Conservation (phyloP, 2,797 vertebrate species). For the Acanthurus lineatus region DNA sequence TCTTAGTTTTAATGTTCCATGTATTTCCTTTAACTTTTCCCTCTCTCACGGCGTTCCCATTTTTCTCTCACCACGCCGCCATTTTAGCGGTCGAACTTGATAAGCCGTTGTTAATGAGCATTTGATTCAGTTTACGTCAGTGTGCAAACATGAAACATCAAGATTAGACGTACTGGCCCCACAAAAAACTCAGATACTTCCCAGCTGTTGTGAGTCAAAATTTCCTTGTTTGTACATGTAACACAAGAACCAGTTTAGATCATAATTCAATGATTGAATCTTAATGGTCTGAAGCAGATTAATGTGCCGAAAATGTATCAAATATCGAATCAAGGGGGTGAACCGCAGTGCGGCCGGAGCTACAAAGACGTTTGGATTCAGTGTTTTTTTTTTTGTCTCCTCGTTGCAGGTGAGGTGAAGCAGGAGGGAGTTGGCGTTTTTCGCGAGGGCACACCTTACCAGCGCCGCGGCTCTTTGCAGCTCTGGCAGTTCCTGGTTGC, state of each 20-base stretch:
- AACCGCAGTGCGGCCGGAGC: not conserved
- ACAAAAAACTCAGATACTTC: slow-evolving; percentile 7
- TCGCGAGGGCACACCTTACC: slow-evolving; percentile 94
- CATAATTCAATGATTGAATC: slow-evolving; percentile 18
- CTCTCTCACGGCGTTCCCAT: not conserved
- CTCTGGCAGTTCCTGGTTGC: slow-evolving; percentile 99
- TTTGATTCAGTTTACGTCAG: slow-evolving; percentile 47
- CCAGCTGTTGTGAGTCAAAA: slow-evolving; percentile 37
- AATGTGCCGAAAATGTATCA: slow-evolving; percentile 23
- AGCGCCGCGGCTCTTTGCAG: slow-evolving; percentile 95
- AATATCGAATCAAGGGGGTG: slow-evolving; percentile 3
- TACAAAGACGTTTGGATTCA: not conserved
- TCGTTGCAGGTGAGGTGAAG: slow-evolving; percentile 90
- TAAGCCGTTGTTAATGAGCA: slow-evolving; percentile 35
- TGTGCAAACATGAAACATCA: slow-evolving; percentile 39
- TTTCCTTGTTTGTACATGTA: slow-evolving; percentile 41
- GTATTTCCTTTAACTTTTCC: no score
- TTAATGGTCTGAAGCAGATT: slow-evolving; percentile 25
- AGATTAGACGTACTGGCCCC: slow-evolving; percentile 35
- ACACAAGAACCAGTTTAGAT: slow-evolving; percentile 24
- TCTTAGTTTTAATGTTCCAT: no score
- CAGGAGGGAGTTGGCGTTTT: slow-evolving; percentile 89
- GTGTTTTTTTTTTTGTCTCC: not conserved
- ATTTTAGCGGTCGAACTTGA: slow-evolving; percentile 19
- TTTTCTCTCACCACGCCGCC: not conserved